Base-by-base conservation (phyloP, 2,888 invertebrate species). In the Miltochrista miniata region DNA sequence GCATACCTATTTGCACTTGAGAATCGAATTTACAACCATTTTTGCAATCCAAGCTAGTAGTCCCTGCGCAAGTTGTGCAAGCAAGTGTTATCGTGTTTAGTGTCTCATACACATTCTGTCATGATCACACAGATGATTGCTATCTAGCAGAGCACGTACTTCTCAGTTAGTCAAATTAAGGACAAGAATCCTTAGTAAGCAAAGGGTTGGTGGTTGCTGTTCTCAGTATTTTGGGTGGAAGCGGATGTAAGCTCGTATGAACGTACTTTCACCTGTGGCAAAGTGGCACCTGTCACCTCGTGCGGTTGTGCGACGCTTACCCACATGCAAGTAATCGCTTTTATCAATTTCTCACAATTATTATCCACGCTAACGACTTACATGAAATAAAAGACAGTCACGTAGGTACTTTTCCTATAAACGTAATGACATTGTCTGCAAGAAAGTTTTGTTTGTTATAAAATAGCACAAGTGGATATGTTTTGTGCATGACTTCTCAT, bases 231-330 rank as follows among this genome's bases (percentile, higher is more conserved):
- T 76, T 59, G 70, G 66, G 71, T 72, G 77, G 78, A 82, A 83
- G 76, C 88, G 87, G 87, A 88, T 84, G 86, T 71, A 72, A 77
- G 68, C 63, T 61, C 74, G 72, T 65, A 70, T 67, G 5, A 2
- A 5, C 18, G 18, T 24, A 85, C 87, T 89, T 89, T 88, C 87
- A 85, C 87, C 81, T 72, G 78, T 76, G 68, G 53, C 53, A 49
- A 64, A 53, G 59, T 51, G 54, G 59, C 78, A 76, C 76, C 78
- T 77, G 79, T 69, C 72, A 65, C 56, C 52, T 59, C 59, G 61
- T 74, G 64, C 76, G 72, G 76, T 75, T 47, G 18, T 77, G 78
- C 50, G 41, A 65, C 71, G 66, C 72, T 66, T 68, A 61, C 66
- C 59, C 60, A 44, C 41, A 46, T 45, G 9, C 54, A 49, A 47